A percentile compares a stretch with the other conserved stretches of the same genome.
Conservation (phyloP, 92 coral and sea anemone genomes). For the Anthopleura xanthogrammica region DNA sequence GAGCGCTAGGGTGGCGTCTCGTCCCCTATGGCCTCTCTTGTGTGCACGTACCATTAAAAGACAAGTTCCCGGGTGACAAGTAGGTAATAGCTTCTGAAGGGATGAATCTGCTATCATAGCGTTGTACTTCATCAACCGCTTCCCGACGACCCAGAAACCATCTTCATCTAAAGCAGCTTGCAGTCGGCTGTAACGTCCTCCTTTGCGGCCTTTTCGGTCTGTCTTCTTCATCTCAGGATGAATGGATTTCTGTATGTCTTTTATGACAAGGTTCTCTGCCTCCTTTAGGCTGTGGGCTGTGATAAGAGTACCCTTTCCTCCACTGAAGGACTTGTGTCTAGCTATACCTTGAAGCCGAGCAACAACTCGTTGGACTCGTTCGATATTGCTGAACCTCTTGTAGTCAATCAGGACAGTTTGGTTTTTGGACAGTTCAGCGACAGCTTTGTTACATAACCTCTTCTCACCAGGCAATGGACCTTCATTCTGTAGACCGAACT, state of each 20-base stretch:
- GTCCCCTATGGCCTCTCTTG: conserved; percentile 34
- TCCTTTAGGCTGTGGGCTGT: conserved; percentile 20
- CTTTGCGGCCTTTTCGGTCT: not conserved
- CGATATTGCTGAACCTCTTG: conserved; percentile 49
- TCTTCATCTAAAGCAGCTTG: conserved; percentile 2
- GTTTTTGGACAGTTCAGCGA: conserved; percentile 22
- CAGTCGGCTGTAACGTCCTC: conserved; percentile 7
- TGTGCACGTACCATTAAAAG: conserved; percentile 60
- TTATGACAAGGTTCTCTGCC: conserved; percentile 32
- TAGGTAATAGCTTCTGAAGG: conserved; percentile 54
- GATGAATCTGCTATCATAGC: conserved; percentile 51
- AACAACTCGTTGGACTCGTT: conserved; percentile 44
- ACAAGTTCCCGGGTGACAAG: conserved; percentile 56
- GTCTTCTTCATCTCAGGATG: not conserved
- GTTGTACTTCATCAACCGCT: conserved; percentile 25
- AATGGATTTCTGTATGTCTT: conserved; percentile 14
- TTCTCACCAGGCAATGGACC: conserved; percentile 63
- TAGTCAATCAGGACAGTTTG: conserved; percentile 36
- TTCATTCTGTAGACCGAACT: conserved; percentile 55
- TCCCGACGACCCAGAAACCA: conserved; percentile 48
- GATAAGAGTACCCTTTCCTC: conserved; percentile 23
- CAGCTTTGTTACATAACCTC: conserved; percentile 27
- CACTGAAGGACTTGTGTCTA: conserved; percentile 29
- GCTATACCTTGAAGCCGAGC: conserved; percentile 50
- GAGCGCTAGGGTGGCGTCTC: conserved; percentile 51